phyloP scores from a whole-genome alignment of 2,888 invertebrate genomes.

The Erpobdella octoculata region DNA sequence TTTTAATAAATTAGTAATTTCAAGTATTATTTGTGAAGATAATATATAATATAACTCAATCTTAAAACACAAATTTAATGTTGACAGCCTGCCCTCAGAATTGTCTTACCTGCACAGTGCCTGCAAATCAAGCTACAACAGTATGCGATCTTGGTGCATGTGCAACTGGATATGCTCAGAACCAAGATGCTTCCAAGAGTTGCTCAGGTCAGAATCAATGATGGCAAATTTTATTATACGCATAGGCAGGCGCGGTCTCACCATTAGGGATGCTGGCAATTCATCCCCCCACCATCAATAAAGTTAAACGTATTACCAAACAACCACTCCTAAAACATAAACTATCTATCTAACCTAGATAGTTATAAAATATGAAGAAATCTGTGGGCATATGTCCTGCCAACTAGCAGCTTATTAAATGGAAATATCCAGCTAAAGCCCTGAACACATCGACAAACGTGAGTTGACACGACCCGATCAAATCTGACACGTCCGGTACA shows the following conservation, averaged over 20 bases:
- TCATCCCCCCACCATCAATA: too few relatives aligned
- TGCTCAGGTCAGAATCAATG: conserved; percentile 4
- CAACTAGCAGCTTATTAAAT: too few relatives aligned
- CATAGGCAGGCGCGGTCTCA: background rate
- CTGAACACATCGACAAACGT: too few relatives aligned
- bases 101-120: conserved; percentile 2
- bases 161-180: conserved; percentile 8
- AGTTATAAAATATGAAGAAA: too few relatives aligned
- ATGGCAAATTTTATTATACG: background rate
- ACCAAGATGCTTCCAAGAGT: background rate
- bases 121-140: background rate
- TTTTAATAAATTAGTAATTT: background rate
- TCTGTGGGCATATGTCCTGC: too few relatives aligned
- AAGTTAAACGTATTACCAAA: too few relatives aligned
- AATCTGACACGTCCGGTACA: too few relatives aligned
- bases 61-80: background rate
- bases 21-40: background rate
- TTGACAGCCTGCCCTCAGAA: conserved; percentile 11
- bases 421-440: too few relatives aligned
- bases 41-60: background rate
- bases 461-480: too few relatives aligned
- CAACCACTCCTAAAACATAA: too few relatives aligned
- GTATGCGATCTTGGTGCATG: conserved; percentile 21
- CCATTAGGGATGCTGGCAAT: too few relatives aligned
- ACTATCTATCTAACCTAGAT: too few relatives aligned